Percentiles rank a stretch among this genome's conserved stretches.
These are phyloP conservation scores for Epizoanthus ramosus DNA, from an alignment of 92 coral and sea anemone species.

Conservation along the genomic window DNA sequence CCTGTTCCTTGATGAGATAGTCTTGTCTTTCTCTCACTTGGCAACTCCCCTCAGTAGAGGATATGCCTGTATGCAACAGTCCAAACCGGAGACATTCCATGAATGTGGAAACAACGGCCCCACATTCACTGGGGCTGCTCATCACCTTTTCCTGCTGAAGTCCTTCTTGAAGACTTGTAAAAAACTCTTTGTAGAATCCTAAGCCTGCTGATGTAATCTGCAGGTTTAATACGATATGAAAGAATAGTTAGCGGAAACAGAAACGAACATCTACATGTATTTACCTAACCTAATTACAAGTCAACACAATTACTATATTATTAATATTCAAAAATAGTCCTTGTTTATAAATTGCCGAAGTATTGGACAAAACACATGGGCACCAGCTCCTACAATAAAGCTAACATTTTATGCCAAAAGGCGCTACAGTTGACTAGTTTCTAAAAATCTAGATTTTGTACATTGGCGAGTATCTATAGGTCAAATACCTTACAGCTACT, in stretches of 20 bases:
- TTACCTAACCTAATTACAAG: background rate
- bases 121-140: conserved; percentile 84
- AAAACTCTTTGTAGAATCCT: conserved; percentile 81
- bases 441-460: too few species aligned
- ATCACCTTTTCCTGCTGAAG: conserved; percentile 64
- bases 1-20: conserved; percentile 74
- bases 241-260: background rate
- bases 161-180: conserved; percentile 73
- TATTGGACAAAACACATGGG: too few species aligned
- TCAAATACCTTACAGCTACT: too few species aligned
- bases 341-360: too few species aligned
- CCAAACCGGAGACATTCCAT: conserved; percentile 91
- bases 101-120: conserved; percentile 78
- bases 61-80: conserved; percentile 43
- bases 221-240: background rate
- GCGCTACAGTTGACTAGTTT: too few species aligned
- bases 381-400: too few species aligned
- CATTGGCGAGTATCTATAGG: too few species aligned
- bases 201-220: conserved; percentile 32
- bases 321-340: too few species aligned
- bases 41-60: conserved; percentile 28
- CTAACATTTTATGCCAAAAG: too few species aligned
- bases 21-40: conserved; percentile 45
- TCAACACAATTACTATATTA: background rate
- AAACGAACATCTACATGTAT: background rate